Percentiles rank a stretch among this genome's conserved stretches.
Evolutionary conservation across 2,888 invertebrate genomes (phyloP).

Genomic region (Oxycera nigricornis): DNA sequence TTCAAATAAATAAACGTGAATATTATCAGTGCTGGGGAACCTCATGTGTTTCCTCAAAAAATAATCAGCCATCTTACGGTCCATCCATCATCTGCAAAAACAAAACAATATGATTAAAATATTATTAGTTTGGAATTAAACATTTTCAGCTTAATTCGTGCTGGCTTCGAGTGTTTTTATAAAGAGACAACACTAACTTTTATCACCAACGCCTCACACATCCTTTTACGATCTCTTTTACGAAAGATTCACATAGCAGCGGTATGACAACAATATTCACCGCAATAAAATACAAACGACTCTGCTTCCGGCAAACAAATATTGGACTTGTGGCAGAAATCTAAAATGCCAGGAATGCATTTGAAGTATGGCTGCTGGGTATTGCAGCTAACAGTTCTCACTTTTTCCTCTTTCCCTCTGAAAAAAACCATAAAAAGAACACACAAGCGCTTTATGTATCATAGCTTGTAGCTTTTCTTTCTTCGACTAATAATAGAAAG

Average conservation of each 20-base stretch:
- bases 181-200: not conserved
- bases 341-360: conserved; percentile 20
- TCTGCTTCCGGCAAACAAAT: conserved; percentile 36
- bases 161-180: no score
- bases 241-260: not conserved
- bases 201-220: not conserved
- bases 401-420: not conserved
- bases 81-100: no score
- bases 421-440: conserved; percentile 4
- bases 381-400: conserved; percentile 5
- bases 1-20: no score
- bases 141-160: no score
- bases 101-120: no score
- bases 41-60: no score
- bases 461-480: not conserved
- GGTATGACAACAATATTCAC: conserved; percentile 28
- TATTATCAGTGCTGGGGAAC: no score
- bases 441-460: not conserved
- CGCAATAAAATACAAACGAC: conserved; percentile 26
- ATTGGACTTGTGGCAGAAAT: conserved; percentile 34
- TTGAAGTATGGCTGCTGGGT: conserved; percentile 15
- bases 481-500: conserved; percentile 3
- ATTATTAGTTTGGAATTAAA: no score
- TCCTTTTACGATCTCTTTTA: not conserved
- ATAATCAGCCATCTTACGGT: no score